Conservation (phyloP, 2,888 invertebrate genomes). For the Apamea epomidion region DNA sequence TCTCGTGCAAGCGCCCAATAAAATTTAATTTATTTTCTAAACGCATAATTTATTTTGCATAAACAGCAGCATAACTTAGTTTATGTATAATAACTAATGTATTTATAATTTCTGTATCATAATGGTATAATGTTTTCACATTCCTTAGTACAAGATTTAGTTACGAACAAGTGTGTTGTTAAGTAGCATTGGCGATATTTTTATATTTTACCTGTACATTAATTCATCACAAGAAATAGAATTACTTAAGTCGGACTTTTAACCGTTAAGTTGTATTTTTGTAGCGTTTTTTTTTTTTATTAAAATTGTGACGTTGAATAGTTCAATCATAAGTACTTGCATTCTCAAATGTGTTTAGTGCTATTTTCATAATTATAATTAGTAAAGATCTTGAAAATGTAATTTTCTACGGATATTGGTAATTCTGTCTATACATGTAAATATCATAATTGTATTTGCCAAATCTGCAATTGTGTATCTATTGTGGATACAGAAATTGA, state of each 20-base stretch:
- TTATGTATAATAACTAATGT: conserved; percentile 77
- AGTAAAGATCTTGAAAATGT: conserved; percentile 68
- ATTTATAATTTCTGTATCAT: conserved; percentile 90
- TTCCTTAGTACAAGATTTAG: conserved; percentile 81
- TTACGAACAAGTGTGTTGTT: conserved; percentile 82
- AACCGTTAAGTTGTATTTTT: conserved; percentile 79
- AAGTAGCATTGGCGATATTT: conserved; percentile 71
- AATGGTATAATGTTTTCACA: conserved; percentile 79
- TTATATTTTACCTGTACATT: conserved; percentile 69
- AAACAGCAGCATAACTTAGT: conserved; percentile 81
- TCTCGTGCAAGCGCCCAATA: conserved; percentile 68
- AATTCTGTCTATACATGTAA: conserved; percentile 76
- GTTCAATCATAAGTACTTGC: conserved; percentile 52
- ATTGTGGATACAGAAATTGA: conserved; percentile 90
- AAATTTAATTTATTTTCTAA: conserved; percentile 78
- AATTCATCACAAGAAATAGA: conserved; percentile 79
- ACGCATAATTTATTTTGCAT: conserved; percentile 84
- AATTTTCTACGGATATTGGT: conserved; percentile 71
- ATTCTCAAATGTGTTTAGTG: conserved; percentile 56
- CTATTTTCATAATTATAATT: conserved; percentile 61
- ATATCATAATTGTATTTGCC: conserved; percentile 80
- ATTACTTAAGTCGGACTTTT: conserved; percentile 71
- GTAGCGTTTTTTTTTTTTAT: conserved; percentile 69
- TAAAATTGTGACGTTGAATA: conserved; percentile 56
- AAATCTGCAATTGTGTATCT: conserved; percentile 84